These are phyloP conservation scores for Yponomeuta cagnagella DNA, from an alignment of 2,888 invertebrate genomes.

Conservation along the genomic window DNA sequence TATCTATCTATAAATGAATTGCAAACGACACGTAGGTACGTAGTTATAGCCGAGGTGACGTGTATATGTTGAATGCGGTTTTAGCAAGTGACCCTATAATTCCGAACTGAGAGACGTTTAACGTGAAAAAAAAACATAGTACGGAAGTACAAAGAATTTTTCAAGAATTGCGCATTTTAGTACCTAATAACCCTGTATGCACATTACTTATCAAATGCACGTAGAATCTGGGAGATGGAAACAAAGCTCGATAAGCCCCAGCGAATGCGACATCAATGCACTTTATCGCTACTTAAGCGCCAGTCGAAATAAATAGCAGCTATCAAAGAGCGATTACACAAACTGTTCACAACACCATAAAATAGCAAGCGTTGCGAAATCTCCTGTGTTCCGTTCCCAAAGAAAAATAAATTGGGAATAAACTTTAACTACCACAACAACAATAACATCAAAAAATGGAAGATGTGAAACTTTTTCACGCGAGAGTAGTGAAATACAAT, in stretches of 20 bases:
- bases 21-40: too few relatives aligned
- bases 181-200: too few relatives aligned
- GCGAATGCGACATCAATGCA: constrained; percentile 42
- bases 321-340: constrained; percentile 63
- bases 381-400: constrained; percentile 43
- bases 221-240: not conserved
- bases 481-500: not conserved
- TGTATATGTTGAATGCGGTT: too few relatives aligned
- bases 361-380: constrained; percentile 57
- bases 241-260: not conserved
- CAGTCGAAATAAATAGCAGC: constrained; percentile 57
- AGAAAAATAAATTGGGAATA: constrained; percentile 59
- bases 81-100: too few relatives aligned
- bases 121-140: too few relatives aligned
- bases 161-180: too few relatives aligned
- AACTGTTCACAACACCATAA: constrained; percentile 65
- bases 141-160: too few relatives aligned
- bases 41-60: too few relatives aligned
- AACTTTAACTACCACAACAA: constrained; percentile 26
- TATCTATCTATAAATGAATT: too few relatives aligned
- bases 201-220: too few relatives aligned
- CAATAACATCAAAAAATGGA: constrained; percentile 18
- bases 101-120: too few relatives aligned
- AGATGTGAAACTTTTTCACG: constrained; percentile 8
- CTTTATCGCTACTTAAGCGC: constrained; percentile 52